Base-by-base conservation (phyloP, 2,888 invertebrate species). In the Troides aeacus region DNA sequence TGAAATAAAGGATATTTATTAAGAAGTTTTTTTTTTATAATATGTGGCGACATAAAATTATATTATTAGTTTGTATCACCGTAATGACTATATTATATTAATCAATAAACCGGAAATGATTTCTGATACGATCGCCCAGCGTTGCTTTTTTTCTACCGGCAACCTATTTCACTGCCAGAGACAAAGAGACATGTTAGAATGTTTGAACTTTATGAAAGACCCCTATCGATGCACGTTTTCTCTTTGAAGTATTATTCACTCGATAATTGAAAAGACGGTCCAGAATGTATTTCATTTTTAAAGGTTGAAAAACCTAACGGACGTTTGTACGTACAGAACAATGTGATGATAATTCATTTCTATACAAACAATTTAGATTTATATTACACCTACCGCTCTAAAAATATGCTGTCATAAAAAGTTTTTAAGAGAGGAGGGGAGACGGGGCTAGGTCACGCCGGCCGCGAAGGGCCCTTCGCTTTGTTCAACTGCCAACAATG, bases 401-500 rank as follows among this genome's bases (percentile, higher is more conserved):
- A 91, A 89, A 90, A 90, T 90, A 90, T 89, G 91, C 83, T 89
- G 84, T 82, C 85, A 89, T 88, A 90, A 90, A 53, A 89, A 89
- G 85, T 88, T 83, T 85, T 84, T 78, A 80, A 79, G 78, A 79
- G 80, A 78, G 81, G 77, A 80, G 75, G 68, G 69, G 72, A 71
- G 71, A 79, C 80, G 78, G 77, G 75, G 84, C 84, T 87, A 88
- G 89, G 89, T 85, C 86, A 84, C 84, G 84, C 82, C 84, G 82
- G 80, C 83, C 86, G 79, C 86, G 77, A 78, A 90, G 90, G 76
- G 84, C 90, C 81, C 90, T 90, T 84, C 74, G 87, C 89, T 89
- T 91, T 91, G 91, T 91, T 89, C 90, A 81, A 84, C 88, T 81
- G 84, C 86, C 88, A 89, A 90, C 90, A 90, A 90, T 90, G 84